phyloP scores from a whole-genome alignment of 2,113 vertebrate species.

The Struthidea cinerea region DNA sequence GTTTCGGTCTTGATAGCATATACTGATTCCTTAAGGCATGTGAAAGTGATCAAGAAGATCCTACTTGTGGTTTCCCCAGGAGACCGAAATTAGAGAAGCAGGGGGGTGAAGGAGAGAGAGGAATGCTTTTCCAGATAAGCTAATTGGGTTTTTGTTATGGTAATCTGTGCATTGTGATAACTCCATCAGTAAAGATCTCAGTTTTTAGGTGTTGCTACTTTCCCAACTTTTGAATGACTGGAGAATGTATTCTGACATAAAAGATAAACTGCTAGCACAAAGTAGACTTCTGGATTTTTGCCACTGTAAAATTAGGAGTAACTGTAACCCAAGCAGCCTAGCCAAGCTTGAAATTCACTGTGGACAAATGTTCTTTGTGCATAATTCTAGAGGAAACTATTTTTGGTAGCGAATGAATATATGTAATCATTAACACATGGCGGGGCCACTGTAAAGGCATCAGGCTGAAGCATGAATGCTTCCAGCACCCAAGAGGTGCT shows the following conservation, averaged over 20 bases:
- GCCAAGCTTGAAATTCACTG: conserved; percentile 50
- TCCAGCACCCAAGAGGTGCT: conserved; percentile 32
- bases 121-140: neutral
- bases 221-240: neutral
- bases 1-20: fast-evolving
- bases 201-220: neutral
- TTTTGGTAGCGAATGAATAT: conserved; percentile 59
- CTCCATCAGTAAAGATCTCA: neutral
- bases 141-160: neutral
- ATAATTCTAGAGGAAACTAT: conserved; percentile 59
- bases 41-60: neutral
- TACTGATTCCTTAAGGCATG: neutral
- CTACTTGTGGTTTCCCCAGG: neutral
- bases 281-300: conserved; percentile 47
- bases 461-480: conserved; percentile 1
- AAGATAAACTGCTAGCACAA: conserved; percentile 29
- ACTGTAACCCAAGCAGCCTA: conserved; percentile 45
- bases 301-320: conserved; percentile 51
- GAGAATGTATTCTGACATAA: neutral
- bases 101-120: neutral
- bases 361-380: conserved; percentile 63
- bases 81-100: neutral
- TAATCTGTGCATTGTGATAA: neutral
- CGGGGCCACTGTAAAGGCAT: neutral
- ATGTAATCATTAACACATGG: conserved; percentile 63